Evolutionary conservation across 2,888 invertebrate species (phyloP), one percentile per base, ranked within the genome.

Genomic region (Exocentrus adspersus): DNA sequence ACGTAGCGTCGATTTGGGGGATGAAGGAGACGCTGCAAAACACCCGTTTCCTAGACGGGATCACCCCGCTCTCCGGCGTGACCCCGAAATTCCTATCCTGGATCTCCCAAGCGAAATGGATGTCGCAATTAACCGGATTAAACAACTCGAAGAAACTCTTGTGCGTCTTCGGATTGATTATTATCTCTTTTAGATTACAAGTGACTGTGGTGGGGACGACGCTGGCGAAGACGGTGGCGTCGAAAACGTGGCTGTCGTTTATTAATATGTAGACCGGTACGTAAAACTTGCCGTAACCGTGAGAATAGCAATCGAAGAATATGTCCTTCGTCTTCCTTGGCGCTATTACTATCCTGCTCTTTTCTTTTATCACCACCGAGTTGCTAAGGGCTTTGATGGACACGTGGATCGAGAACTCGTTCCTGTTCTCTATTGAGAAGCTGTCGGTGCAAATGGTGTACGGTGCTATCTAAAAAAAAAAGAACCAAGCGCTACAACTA

Each of bases 51-150:
- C 85, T 85, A 10, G 86, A 85, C 10, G 85, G 80, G 59, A 89
- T 84, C 0, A 72, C 80, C 20, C 88, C 89, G 62, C 65, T 75
- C 75, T 80, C 79, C 1, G 89, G 89, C 70, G 84, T 80, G 52
- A 89, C 81, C 60, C 64, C 79, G 68, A 87, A 81, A 51, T 68
- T 71, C 52, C 84, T 79, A 10, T 83, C 73, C 1, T 85, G 85
- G 48, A 87, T 80, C 28, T 85, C 79, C 74, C 88, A 85, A 51
- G 83, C 76, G 78, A 86, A 87, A 2, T 80, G 72, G 0, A 85
- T 85, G 45, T 84, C 80, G 74, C 86, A 85, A 64, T 86, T 84
- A 1, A 88, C 84, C 14, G 84, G 83, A 76, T 88, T 88, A 71
- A 82, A 84, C 30, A 88, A 72, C 72, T 83, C 83, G 0, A 87